These are phyloP conservation scores for Cantharis rustica DNA, from an alignment of 2,888 invertebrate genomes.

Conservation along the genomic window DNA sequence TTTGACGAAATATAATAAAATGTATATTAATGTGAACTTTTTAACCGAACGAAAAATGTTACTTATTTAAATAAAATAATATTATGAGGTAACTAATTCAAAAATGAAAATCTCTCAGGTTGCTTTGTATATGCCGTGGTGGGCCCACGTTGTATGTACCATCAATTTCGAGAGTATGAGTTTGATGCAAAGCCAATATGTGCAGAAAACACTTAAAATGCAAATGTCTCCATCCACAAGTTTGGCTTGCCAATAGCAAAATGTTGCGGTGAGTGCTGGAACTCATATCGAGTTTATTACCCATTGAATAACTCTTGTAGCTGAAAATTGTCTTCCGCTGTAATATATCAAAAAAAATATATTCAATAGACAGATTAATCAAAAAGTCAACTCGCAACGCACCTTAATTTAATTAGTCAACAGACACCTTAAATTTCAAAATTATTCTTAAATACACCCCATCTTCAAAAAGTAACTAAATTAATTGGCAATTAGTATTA, in stretches of 20 bases:
- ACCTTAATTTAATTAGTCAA: not conserved
- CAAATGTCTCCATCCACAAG: conserved; percentile 51
- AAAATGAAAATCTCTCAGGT: not conserved
- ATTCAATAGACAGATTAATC: not conserved
- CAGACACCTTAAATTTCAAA: not conserved
- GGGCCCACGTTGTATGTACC: conserved; percentile 32
- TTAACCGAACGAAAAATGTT: not conserved
- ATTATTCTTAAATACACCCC: conserved; percentile 3
- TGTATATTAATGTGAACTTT: not conserved
- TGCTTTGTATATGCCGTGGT: not conserved
- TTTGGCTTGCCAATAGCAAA: conserved; percentile 38
- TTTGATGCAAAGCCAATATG: conserved; percentile 47
- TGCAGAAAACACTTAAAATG: conserved; percentile 56
- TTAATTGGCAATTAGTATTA: conserved; percentile 42
- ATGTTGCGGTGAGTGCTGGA: conserved; percentile 40
- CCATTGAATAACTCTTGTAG: conserved; percentile 26
- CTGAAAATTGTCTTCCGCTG: conserved; percentile 20
- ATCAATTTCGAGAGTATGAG: conserved; percentile 33
- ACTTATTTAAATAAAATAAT: not conserved
- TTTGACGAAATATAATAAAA: not conserved
- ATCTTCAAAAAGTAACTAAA: conserved; percentile 31
- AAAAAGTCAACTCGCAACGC: not conserved
- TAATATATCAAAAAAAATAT: conserved; percentile 10
- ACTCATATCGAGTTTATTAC: conserved; percentile 49
- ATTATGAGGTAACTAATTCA: not conserved